These are phyloP conservation scores for Microplitis mediator DNA, from an alignment of 1,140 invertebrate species.

Conservation along the genomic window DNA sequence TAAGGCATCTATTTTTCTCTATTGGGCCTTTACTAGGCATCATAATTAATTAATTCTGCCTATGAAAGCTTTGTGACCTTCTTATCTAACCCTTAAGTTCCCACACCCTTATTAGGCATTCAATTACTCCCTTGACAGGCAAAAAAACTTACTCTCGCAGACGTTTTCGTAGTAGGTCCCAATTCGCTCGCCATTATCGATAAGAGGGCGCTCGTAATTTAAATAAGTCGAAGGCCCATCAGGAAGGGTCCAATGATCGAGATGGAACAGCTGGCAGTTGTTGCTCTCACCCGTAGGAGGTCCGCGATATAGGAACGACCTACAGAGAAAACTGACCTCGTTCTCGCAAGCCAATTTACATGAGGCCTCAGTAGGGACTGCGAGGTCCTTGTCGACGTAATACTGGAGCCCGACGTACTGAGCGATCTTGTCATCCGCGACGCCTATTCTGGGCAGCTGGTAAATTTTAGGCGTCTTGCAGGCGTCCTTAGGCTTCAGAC, in stretches of 20 bases:
- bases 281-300: constrained; percentile 75
- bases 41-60: too few relatives aligned
- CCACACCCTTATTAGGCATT: too few relatives aligned
- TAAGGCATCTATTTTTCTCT: too few relatives aligned
- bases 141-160: constrained; percentile 73
- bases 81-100: too few relatives aligned
- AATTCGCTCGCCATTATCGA: constrained; percentile 88
- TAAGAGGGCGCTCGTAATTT: constrained; percentile 84
- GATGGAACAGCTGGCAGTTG: constrained; percentile 90
- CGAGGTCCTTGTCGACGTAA: constrained; percentile 90
- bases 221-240: constrained; percentile 90
- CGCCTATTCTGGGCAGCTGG: constrained; percentile 81
- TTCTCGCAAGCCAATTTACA: constrained; percentile 89
- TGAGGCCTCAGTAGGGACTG: constrained; percentile 80
- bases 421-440: constrained; percentile 86
- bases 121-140: too few relatives aligned
- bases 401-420: constrained; percentile 91
- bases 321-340: constrained; percentile 90
- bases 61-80: too few relatives aligned
- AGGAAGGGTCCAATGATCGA: constrained; percentile 89
- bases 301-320: constrained; percentile 86
- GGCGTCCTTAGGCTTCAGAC: constrained; percentile 73
- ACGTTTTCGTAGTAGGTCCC: constrained; percentile 89
- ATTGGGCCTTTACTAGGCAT: too few relatives aligned
- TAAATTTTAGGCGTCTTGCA: constrained; percentile 81